Base-by-base conservation (phyloP, 2,797 vertebrate genomes). In the Somateria mollissima region DNA sequence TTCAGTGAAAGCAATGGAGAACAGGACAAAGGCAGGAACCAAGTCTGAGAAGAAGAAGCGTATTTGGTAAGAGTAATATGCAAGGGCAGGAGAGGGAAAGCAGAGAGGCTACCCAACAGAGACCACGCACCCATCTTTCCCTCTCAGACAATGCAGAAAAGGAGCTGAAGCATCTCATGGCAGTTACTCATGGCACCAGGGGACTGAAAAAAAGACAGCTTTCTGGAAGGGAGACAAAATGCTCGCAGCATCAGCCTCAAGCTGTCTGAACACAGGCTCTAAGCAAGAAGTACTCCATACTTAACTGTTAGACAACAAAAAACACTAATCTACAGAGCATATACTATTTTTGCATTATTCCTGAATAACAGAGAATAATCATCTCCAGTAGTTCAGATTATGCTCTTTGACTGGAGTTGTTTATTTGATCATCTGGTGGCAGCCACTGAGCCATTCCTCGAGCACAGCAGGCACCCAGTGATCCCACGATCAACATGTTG, bases 401-500 rank as follows among this genome's bases (percentile, higher is more conserved):
- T 41, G 6, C 41, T 41, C 18, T 47, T 60, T 37, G 30, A 36
- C 19, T 56, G 27, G 13, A 47, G 37, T 22, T 72, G 51, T 45
- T 87, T 19, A n/a, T 66, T 72, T 43, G 34, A 30, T 43, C 11
- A 15, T 3, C 49, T 34, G 12, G 16, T 34, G 53, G 41, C 61
- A 17, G 15, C 28, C 64, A 39, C 8, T 45, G 15, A 66, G 24
- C 28, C 36, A 7, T 32, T 24, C 21, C 27, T 22, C 0, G 2
- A 91, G 39, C 47, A 28, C 36, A 16, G 41, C 60, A 57, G 54
- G 66, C 80, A 43, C 58, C 34, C 17, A 32, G 45, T 0, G 24
- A 43, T 6, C 13, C 60, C 58, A 25, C 1, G 11, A 49, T 20
- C 10, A 7, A 22, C 28, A 3, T 0, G 1, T 10, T 16, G 25